A percentile compares a stretch with the other conserved stretches of the same genome.
phyloP scores from a whole-genome alignment of 35 echinoderm and acorn worm species.

The Lytechinus pictus region DNA sequence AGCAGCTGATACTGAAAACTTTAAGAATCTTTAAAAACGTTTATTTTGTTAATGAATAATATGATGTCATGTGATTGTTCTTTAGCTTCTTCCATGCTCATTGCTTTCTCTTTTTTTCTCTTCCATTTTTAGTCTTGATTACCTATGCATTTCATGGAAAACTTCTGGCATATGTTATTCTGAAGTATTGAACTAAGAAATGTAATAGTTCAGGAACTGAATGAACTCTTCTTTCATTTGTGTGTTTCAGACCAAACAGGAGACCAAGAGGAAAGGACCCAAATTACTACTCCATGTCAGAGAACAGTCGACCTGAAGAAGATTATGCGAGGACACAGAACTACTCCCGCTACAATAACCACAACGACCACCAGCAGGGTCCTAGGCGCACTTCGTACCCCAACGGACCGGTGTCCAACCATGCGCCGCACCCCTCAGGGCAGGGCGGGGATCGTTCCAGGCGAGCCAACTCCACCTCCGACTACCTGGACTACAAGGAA shows the following conservation, averaged over 20 bases:
- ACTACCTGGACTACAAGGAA: constrained; percentile 22
- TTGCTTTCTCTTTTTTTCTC: no score
- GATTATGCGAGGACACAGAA: neutral
- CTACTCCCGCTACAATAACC: constrained; percentile 27
- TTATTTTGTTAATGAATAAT: no score
- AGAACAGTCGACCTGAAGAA: neutral
- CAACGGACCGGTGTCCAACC: constrained; percentile 27
- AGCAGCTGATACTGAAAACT: no score
- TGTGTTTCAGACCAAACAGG: neutral
- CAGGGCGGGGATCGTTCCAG: neutral
- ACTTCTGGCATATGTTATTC: no score
- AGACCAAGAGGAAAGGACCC: constrained; percentile 21
- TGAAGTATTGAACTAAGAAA: neutral
- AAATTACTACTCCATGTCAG: constrained; percentile 38
- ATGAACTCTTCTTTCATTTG: neutral
- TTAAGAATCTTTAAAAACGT: no score
- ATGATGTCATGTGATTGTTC: no score
- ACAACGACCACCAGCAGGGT: constrained; percentile 26
- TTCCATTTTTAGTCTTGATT: no score
- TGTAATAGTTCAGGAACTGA: neutral
- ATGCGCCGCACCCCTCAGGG: neutral
- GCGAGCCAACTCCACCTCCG: constrained; percentile 18
- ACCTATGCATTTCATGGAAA: no score
- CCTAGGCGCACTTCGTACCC: constrained; percentile 39
- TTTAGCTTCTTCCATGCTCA: no score